Evolutionary conservation across 2,888 invertebrate species (phyloP), one percentile per base, ranked within the genome.

Genomic region (Antitype chi): DNA sequence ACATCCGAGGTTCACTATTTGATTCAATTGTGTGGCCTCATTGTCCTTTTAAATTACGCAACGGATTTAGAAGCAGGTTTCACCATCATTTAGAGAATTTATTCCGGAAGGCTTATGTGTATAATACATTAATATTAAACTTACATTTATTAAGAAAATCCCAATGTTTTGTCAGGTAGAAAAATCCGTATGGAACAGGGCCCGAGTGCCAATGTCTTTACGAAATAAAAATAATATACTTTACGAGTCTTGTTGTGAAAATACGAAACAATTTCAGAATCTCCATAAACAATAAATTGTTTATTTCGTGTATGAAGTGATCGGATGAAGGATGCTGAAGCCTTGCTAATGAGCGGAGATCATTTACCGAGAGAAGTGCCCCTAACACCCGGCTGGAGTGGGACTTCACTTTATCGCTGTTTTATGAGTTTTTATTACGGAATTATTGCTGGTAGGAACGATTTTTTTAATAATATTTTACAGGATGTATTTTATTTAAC

Each of bases 331-430:
- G 11, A 38, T 17, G 13, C 9, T 49, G 13, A 25, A 77, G 59
- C 49, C 49, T 66, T 60, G 82, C 55, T 80, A 82, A 80, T 82
- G 60, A 82, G 53, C 47, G 64, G 15, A 66, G 78, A 82, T 80
- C 78, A 77, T 66, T 60, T 70, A 25, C 78, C 69, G 20, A 64
- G 53, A 59, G 67, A n/a, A 64, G 68, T 32, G 47, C 23, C 13
- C 28, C 17, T 43, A 47, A 64, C 82, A 64, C 68, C 62, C 43
- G 6, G 7, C 38, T 32, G 49, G 23, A 80, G 66, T 15, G 70
- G 25, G 7, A 57, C 66, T 82, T 43, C 55, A 70, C 1, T 77
- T 70, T 77, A 78, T 67, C 17, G 55, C 70, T 43, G 70, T 59
- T 70, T 60, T 59, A 38, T 64, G 32, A 43, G 9, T 79, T 75